phyloP scores from a whole-genome alignment of 2,797 vertebrate genomes.

The Enteromius treurensis region DNA sequence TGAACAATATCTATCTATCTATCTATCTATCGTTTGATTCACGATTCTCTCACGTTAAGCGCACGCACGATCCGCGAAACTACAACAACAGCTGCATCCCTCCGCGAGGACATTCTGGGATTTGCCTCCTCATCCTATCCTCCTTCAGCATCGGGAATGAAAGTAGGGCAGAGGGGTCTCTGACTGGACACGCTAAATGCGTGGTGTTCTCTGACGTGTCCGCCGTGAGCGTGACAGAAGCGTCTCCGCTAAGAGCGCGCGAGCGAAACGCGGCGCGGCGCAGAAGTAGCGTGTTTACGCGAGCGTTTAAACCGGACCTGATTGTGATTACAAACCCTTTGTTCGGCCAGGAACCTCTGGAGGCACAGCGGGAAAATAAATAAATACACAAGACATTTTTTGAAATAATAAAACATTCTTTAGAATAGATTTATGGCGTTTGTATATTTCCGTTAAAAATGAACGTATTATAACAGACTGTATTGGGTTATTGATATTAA shows the following conservation, averaged over 20 bases:
- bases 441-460: neutral
- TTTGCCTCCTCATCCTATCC: constrained; percentile 69
- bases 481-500: neutral
- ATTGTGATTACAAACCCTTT: constrained; percentile 5
- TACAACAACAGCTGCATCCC: constrained; percentile 52
- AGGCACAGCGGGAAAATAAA: neutral
- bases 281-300: constrained; percentile 6
- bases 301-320: constrained; percentile 26
- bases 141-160: constrained; percentile 68
- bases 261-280: neutral
- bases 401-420: neutral
- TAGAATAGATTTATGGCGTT: neutral
- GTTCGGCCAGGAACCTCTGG: constrained; percentile 3
- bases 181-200: constrained; percentile 11
- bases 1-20: constrained; percentile 1
- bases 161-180: constrained; percentile 73
- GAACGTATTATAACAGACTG: neutral
- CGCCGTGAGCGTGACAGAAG: neutral
- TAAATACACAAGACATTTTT: neutral
- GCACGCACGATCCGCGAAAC: constrained; percentile 45
- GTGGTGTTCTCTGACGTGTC: constrained; percentile 16
- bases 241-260: neutral
- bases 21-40: constrained; percentile 1
- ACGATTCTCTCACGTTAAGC: constrained; percentile 29
- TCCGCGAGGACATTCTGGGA: constrained; percentile 75